Base-by-base conservation (phyloP, 2,888 invertebrate genomes). In the Epirrhoe tristata region DNA sequence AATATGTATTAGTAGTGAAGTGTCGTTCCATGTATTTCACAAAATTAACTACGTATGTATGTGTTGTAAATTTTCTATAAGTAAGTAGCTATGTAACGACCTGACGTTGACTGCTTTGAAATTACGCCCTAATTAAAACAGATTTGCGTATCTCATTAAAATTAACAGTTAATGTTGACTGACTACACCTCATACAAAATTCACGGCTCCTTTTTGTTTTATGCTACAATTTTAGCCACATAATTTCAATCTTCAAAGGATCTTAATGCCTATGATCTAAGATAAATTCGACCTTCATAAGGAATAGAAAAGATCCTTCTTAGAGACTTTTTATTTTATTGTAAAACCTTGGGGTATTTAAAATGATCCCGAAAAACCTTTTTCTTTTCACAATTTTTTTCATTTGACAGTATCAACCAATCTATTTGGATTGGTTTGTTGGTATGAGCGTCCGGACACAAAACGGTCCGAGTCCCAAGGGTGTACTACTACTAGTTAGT, bases 381-480 rank as follows among this genome's bases (percentile, higher is more conserved):
- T 24, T 24, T 3, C 24, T 24, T 24, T 2, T 24, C 24, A 3
- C 34, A 6, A 7, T 0, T 34, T 4, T 34, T 34, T 7, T 7
- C 7, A 6, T 34, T 34, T 34, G 34, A 34, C 34, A 34, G 7
- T 34, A 43, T 43, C 39, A 43, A 43, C 39, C 12, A 16, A 5
- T 52, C 56, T 8, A 24, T 17, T 55, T 24, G 36, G 48, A 53
- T 57, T 57, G 60, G 55, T 34, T 36, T 34, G 31, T n/a, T n/a
- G n/a, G n/a, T n/a, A n/a, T n/a, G 5, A 55, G 6, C 7, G 51
- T 53, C 51, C 48, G 10, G 56, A 48, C n/a, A 24, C 82, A 80
- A 81, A 79, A 84, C 63, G 36, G 63, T 52, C 17, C 57, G 34
- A 24, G 70, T 73, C 75, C 63, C 66, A 57, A 69, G 74, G 71